Conservation (phyloP, 2,797 vertebrate genomes). For the Rhincodon typus region DNA sequence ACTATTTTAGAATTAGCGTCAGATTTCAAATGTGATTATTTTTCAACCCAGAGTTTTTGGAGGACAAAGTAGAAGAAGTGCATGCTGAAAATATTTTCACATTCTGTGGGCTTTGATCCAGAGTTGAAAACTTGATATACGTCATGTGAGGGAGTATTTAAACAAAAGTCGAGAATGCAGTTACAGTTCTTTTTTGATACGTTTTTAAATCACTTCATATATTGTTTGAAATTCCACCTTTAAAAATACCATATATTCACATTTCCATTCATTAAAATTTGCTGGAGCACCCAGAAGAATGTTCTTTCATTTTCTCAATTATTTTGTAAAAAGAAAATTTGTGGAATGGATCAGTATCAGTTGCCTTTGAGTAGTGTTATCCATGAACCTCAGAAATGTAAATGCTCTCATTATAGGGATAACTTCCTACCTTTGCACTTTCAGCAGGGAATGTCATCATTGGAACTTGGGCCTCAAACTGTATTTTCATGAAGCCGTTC, state of each 20-base stretch:
- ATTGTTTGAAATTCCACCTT: not conserved
- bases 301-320: not conserved
- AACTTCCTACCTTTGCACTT: not conserved
- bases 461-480: not conserved
- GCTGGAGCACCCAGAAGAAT: not conserved
- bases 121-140: not conserved
- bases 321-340: not conserved
- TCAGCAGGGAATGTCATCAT: not conserved
- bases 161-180: not conserved
- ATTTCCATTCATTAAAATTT: not conserved
- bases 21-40: not conserved
- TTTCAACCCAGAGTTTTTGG: not conserved
- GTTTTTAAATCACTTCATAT: not conserved
- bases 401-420: not conserved
- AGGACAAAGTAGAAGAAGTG: not conserved
- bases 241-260: not conserved
- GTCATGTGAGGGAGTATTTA: not conserved
- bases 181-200: not conserved
- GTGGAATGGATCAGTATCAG: not conserved
- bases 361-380: not conserved
- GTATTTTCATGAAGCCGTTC: not conserved
- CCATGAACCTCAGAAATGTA: not conserved
- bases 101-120: not conserved
- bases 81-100: not conserved
- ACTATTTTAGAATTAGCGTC: not conserved